Conservation (phyloP, 2,888 invertebrate species). For the Stictocephala bisonia region DNA sequence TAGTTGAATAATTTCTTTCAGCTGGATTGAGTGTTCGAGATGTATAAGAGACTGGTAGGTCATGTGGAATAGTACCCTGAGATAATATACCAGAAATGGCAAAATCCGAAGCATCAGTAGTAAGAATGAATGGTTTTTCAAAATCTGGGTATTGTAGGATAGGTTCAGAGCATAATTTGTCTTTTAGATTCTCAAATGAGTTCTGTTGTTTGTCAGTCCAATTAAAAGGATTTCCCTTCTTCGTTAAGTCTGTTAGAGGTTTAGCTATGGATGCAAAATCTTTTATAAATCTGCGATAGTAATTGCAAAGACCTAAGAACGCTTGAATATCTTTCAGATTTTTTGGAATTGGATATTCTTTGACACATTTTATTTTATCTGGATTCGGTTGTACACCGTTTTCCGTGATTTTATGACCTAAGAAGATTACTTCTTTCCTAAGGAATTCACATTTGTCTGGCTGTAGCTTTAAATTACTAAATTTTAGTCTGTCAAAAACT, state of each 20-base stretch:
- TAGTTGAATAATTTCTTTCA: background rate
- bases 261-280: background rate
- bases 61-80: background rate
- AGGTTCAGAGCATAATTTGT: background rate
- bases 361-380: too few relatives aligned
- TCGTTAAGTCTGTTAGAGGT: background rate
- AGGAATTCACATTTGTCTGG: background rate
- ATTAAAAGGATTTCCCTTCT: background rate
- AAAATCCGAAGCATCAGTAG: background rate
- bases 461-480: too few relatives aligned
- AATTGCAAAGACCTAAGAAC: background rate
- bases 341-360: too few relatives aligned
- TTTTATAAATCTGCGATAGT: slow-evolving; percentile 7
- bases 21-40: background rate
- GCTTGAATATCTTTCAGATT: too few relatives aligned
- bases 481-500: slow-evolving; percentile 8
- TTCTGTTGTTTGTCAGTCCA: background rate
- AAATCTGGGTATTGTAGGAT: slow-evolving; percentile 7
- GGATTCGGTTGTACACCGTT: background rate
- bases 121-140: background rate
- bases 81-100: background rate
- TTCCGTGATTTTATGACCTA: background rate
- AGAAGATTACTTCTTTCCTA: background rate
- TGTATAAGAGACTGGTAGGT: background rate
- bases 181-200: background rate